Conservation (phyloP, 2,797 vertebrate genomes). For the Vipera latastei region DNA sequence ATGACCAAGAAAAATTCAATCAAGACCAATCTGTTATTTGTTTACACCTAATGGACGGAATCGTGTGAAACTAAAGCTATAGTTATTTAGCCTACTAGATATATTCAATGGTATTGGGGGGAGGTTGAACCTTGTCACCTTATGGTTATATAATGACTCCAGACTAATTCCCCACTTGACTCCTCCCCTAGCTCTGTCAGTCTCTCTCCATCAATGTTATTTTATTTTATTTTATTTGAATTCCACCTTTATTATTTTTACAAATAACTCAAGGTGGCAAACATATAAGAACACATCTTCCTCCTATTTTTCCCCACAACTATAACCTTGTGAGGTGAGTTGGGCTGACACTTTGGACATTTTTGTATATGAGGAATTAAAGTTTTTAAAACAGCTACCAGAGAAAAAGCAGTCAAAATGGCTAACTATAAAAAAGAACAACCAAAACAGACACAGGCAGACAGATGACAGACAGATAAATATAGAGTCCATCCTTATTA, state of each 20-base stretch:
- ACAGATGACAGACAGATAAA: background rate
- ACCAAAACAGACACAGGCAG: background rate
- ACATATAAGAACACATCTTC: too few species aligned
- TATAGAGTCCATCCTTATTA: background rate
- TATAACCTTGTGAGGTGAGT: background rate
- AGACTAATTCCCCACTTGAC: background rate
- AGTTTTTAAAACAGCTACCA: background rate
- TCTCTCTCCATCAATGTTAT: background rate
- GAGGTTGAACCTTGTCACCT: too few species aligned
- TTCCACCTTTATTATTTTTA: background rate
- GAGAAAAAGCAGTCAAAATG: constrained; percentile 1
- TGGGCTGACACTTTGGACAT: background rate
- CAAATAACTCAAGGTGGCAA: background rate
- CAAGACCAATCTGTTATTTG: too few species aligned
- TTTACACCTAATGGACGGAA: too few species aligned
- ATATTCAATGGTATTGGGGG: too few species aligned
- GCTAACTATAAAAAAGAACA: background rate
- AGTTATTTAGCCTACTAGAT: too few species aligned
- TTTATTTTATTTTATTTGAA: background rate
- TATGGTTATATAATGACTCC: background rate
- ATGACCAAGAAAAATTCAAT: too few species aligned
- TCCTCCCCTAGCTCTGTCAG: background rate
- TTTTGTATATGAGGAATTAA: background rate
- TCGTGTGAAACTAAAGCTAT: too few species aligned
- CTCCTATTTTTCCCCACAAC: too few species aligned